Evolutionary conservation across 37 sponge, comb jelly and placozoan species (phyloP).

Genomic region (Halichondria panicea): DNA sequence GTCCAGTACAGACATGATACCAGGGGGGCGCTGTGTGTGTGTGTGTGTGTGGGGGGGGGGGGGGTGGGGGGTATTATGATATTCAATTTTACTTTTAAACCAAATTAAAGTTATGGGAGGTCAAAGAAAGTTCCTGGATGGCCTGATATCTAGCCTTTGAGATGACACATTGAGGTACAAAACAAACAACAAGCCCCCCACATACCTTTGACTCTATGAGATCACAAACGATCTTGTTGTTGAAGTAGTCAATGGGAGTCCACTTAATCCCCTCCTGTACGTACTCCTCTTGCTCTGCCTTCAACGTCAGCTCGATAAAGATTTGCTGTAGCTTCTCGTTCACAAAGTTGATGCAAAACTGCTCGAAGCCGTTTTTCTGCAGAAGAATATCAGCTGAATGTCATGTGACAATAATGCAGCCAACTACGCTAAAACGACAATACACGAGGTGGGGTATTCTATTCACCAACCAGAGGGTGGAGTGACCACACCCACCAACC

Average conservation of each 20-base stretch:
- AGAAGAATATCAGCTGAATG: not conserved
- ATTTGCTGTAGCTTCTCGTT: conserved; percentile 99
- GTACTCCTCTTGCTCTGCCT: conserved; percentile 99
- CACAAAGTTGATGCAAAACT: conserved; percentile 99
- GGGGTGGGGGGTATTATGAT: too few species aligned
- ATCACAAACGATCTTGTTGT: conserved; percentile 97
- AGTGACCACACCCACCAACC: not conserved
- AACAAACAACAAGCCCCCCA: not conserved
- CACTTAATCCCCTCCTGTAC: conserved; percentile 95
- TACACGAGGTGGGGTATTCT: not conserved
- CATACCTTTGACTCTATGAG: conserved; percentile 93
- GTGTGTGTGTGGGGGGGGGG: too few species aligned
- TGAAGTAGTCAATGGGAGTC: conserved; percentile 97
- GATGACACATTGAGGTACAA: not conserved
- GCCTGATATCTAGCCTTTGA: not conserved
- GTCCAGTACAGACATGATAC: conserved; percentile 91
- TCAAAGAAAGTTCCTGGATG: not conserved
- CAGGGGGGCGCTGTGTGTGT: conserved; percentile 85
- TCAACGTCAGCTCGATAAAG: conserved; percentile 96
- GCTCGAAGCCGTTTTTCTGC: conserved; percentile 98
- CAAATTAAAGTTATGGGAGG: too few species aligned
- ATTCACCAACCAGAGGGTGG: not conserved
- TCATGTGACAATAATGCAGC: not conserved
- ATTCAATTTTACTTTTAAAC: not conserved
- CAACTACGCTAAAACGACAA: not conserved